Percentiles rank a stretch among this genome's conserved stretches.
These are phyloP conservation scores for Zaprionus gabonicus DNA, from an alignment of 1,140 invertebrate species.

Conservation along the genomic window DNA sequence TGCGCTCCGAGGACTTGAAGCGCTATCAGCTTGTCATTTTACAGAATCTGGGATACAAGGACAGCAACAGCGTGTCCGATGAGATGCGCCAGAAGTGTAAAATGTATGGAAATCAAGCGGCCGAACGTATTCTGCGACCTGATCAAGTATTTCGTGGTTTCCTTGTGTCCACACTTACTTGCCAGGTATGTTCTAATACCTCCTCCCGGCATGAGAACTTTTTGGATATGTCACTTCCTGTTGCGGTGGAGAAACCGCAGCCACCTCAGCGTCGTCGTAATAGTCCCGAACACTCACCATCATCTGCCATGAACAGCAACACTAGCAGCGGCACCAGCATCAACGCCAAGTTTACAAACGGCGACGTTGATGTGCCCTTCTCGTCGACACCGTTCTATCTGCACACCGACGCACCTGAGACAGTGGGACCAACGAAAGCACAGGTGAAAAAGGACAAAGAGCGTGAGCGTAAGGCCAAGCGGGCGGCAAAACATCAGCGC, in stretches of 20 bases:
- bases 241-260: constrained; percentile 90
- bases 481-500: constrained; percentile 74
- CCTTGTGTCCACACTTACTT: constrained; percentile 94
- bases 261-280: constrained; percentile 86
- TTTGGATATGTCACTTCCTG: constrained; percentile 96
- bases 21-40: constrained; percentile 92
- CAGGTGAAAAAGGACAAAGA: constrained; percentile 89
- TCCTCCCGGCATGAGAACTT: constrained; percentile 96
- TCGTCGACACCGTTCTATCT: constrained; percentile 62
- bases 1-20: constrained; percentile 89
- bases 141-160: constrained; percentile 96
- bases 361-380: constrained; percentile 31
- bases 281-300: constrained; percentile 75
- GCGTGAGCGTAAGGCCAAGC: constrained; percentile 86
- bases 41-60: constrained; percentile 88
- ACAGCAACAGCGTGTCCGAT: constrained; percentile 89
- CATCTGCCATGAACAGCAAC: not conserved
- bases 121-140: constrained; percentile 90
- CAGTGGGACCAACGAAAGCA: constrained; percentile 87
- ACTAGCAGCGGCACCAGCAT: not conserved
- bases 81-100: constrained; percentile 90
- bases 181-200: constrained; percentile 93
- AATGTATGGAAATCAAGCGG: constrained; percentile 93
- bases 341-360: constrained; percentile 55
- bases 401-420: constrained; percentile 45